Percentiles rank a stretch among this genome's conserved stretches.
Conservation (phyloP, 2,888 invertebrate genomes). For the Leptinotarsa juncta region DNA sequence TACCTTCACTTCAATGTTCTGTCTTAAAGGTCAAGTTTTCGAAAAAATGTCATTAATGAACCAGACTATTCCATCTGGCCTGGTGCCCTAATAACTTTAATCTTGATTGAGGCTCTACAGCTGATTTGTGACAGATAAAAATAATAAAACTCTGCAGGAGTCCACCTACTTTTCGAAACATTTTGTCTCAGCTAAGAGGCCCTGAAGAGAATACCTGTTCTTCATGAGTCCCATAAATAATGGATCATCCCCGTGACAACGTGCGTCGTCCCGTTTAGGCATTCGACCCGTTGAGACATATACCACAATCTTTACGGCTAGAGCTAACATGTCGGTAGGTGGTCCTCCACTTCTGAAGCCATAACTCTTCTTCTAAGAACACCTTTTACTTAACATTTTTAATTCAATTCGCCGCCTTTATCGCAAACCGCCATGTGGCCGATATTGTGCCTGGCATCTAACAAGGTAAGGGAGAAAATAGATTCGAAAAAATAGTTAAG, state of each 20-base stretch:
- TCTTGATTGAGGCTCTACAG: neutral
- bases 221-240: neutral
- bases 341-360: constrained; percentile 11
- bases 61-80: neutral
- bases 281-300: constrained; percentile 12
- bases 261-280: neutral
- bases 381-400: constrained; percentile 13
- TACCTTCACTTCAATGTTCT: too few relatives aligned
- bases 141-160: neutral
- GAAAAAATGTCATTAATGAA: too few relatives aligned
- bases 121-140: neutral
- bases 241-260: constrained; percentile 2
- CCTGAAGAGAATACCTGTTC: neutral
- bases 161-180: neutral
- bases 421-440: constrained; percentile 13
- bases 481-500: constrained; percentile 4
- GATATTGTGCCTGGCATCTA: constrained; percentile 4
- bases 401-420: constrained; percentile 11
- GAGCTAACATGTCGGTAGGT: constrained; percentile 8
- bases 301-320: constrained; percentile 9
- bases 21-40: too few relatives aligned
- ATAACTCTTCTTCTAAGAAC: constrained; percentile 9
- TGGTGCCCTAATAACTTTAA: neutral
- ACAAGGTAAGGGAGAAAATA: neutral
- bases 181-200: neutral